A percentile compares a stretch with the other conserved stretches of the same genome.
These are phyloP conservation scores for Cerastoderma edule DNA, from an alignment of 2,888 invertebrate genomes.

Conservation along the genomic window DNA sequence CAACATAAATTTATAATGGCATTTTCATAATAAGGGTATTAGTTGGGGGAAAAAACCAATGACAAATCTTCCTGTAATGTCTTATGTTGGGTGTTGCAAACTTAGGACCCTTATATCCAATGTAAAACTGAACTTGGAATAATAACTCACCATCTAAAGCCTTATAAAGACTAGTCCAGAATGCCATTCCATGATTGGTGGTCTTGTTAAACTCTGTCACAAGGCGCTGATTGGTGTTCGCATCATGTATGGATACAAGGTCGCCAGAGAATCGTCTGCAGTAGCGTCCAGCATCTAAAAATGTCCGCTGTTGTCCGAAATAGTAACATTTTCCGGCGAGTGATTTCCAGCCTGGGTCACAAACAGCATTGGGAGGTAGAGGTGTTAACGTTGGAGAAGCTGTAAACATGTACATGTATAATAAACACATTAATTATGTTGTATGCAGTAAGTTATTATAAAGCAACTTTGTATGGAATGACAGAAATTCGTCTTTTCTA, in stretches of 20 bases:
- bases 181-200: constrained; percentile 48
- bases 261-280: constrained; percentile 58
- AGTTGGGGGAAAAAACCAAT: too few relatives aligned
- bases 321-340: constrained; percentile 62
- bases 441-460: too few relatives aligned
- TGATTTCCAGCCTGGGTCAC: constrained; percentile 59
- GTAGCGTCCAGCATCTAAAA: constrained; percentile 60
- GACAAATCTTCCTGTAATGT: too few relatives aligned
- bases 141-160: constrained; percentile 67
- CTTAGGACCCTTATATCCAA: too few relatives aligned
- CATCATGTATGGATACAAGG: constrained; percentile 68
- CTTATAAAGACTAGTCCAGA: constrained; percentile 71
- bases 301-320: constrained; percentile 50
- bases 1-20: too few relatives aligned
- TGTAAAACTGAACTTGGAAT: too few relatives aligned
- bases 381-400: constrained; percentile 66
- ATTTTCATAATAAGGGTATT: too few relatives aligned
- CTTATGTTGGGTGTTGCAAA: too few relatives aligned
- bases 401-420: constrained; percentile 40
- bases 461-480: too few relatives aligned
- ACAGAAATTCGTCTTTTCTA: too few relatives aligned
- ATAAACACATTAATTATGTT: too few relatives aligned
- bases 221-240: constrained; percentile 58
- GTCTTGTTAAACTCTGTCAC: constrained; percentile 41
- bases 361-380: constrained; percentile 64